A percentile compares a stretch with the other conserved stretches of the same genome.
Conservation (phyloP, 2,888 invertebrate genomes). For the Elmis aenea region DNA sequence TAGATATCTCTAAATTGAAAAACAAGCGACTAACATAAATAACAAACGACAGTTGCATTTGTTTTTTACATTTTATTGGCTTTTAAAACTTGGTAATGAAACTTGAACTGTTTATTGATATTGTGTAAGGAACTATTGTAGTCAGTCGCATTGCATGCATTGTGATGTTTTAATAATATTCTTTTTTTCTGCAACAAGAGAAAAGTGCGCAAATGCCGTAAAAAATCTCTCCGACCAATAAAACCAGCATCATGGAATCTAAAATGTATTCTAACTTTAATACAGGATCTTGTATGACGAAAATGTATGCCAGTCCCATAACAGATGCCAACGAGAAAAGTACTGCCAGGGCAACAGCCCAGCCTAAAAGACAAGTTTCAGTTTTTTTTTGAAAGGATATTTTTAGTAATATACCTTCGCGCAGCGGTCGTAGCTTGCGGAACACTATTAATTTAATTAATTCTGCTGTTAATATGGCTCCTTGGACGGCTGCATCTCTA, state of each 20-base stretch:
- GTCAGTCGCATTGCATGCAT: too few species aligned
- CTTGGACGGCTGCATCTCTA: constrained; percentile 26
- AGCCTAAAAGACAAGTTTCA: constrained; percentile 18
- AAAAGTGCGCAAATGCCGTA: constrained; percentile 27
- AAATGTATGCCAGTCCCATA: constrained; percentile 25
- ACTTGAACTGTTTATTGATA: too few species aligned
- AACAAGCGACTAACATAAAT: too few species aligned
- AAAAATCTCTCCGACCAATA: constrained; percentile 24
- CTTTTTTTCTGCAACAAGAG: constrained; percentile 25
- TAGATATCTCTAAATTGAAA: too few species aligned
- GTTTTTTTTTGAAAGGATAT: too few species aligned
- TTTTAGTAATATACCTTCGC: too few species aligned
- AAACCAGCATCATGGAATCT: constrained; percentile 25
- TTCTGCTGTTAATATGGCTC: constrained; percentile 26
- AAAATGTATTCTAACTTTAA: constrained; percentile 31
- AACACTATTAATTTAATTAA: constrained; percentile 25
- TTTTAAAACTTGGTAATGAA: too few species aligned
- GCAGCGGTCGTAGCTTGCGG: constrained; percentile 22
- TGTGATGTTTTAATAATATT: constrained; percentile 2
- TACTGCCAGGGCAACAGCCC: constrained; percentile 26
- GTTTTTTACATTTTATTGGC: too few species aligned
- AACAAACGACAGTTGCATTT: too few species aligned
- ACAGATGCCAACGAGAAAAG: constrained; percentile 23
- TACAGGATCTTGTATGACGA: constrained; percentile 27
- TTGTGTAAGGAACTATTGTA: too few species aligned